Percentiles rank a stretch among this genome's conserved stretches.
Evolutionary conservation across 1,140 invertebrate species (phyloP).

Genomic region (Rhyzopertha dominica): DNA sequence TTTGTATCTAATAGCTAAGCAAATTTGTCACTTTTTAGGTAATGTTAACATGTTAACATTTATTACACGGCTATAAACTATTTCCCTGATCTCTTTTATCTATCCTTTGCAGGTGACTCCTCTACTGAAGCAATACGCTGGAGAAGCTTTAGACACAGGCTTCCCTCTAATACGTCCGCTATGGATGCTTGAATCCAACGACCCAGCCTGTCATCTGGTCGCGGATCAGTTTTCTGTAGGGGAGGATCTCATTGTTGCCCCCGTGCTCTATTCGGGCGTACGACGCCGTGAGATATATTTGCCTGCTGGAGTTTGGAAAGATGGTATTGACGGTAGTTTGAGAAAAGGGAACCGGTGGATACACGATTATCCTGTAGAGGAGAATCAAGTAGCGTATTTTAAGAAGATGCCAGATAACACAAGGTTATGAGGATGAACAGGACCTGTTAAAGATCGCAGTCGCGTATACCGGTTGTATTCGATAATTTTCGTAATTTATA

Average conservation of each 20-base stretch:
- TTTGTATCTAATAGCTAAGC: no score
- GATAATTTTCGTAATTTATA: no score
- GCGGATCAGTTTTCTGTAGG: slow-evolving; percentile 88
- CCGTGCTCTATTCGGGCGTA: slow-evolving; percentile 60
- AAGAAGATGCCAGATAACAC: slow-evolving; percentile 79
- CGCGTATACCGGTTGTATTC: no score
- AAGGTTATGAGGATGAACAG: no score
- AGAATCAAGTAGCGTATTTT: slow-evolving; percentile 79
- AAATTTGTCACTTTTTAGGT: no score
- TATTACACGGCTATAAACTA: no score
- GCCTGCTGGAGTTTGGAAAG: slow-evolving; percentile 83
- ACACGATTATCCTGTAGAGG: slow-evolving; percentile 75
- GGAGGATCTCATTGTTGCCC: slow-evolving; percentile 86
- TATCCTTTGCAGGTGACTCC: slow-evolving; percentile 70
- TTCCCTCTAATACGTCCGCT: slow-evolving; percentile 81
- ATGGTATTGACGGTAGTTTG: slow-evolving; percentile 78
- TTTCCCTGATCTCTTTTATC: no score
- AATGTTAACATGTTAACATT: no score
- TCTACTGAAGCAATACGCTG: slow-evolving; percentile 68
- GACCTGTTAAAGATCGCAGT: no score
- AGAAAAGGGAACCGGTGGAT: slow-evolving; percentile 85
- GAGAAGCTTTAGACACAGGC: slow-evolving; percentile 70
- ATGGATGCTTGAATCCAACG: slow-evolving; percentile 85
- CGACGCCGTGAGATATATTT: slow-evolving; percentile 68
- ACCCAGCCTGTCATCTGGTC: slow-evolving; percentile 70